Conservation (phyloP, 2,113 vertebrate species). For the Sprattus sprattus region DNA sequence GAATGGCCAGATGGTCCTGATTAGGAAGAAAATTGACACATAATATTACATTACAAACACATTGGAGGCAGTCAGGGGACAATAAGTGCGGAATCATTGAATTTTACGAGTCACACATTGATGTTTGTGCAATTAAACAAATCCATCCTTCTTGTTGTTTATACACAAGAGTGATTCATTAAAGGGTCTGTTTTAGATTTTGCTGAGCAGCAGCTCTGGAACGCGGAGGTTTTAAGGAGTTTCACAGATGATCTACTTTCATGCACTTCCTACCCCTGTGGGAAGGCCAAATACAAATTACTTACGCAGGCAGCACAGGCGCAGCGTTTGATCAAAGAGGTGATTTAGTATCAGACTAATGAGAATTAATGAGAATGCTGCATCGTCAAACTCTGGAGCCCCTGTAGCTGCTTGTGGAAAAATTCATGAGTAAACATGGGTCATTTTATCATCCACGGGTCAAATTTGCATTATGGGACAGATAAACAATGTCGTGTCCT, state of each 20-base stretch:
- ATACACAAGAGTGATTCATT: conserved; percentile 66
- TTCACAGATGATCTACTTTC: conserved; percentile 47
- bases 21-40: conserved; percentile 81
- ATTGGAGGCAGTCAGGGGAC: conserved; percentile 70
- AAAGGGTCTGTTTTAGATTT: conserved; percentile 52
- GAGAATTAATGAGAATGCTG: conserved; percentile 30
- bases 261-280: conserved; percentile 34
- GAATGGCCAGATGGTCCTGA: conserved; percentile 82
- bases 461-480: conserved; percentile 26
- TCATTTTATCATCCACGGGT: not conserved
- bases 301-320: conserved; percentile 37
- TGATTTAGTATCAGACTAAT: conserved; percentile 47
- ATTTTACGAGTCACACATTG: conserved; percentile 75
- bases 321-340: conserved; percentile 48
- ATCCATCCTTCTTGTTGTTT: conserved; percentile 69
- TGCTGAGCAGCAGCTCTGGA: conserved; percentile 27
- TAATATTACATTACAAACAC: conserved; percentile 78
- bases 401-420: not conserved
- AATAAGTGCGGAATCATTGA: conserved; percentile 75
- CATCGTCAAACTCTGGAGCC: conserved; percentile 17
- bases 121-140: conserved; percentile 80
- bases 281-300: conserved; percentile 39
- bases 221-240: conserved; percentile 36
- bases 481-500: conserved; percentile 26
- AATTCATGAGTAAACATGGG: conserved; percentile 23